phyloP scores from a whole-genome alignment of 2,888 invertebrate species.

The Clepsis dumicolana region DNA sequence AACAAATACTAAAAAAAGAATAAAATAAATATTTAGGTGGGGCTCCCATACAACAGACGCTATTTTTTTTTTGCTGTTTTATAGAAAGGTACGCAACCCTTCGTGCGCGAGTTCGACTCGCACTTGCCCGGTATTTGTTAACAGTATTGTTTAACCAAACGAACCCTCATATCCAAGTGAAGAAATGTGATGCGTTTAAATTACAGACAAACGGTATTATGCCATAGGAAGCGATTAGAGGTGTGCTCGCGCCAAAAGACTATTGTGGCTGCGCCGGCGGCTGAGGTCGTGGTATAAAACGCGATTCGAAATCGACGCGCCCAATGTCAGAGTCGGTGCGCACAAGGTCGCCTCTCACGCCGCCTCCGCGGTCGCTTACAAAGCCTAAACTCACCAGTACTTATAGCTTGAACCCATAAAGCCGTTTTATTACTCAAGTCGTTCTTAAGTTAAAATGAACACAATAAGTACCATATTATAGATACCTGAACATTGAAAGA shows the following conservation, averaged over 20 bases:
- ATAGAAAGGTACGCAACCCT: too few species aligned
- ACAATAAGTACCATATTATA: neutral
- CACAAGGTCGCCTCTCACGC: conserved; percentile 78
- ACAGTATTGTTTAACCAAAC: neutral
- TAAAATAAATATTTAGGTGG: too few species aligned
- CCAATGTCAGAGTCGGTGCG: conserved; percentile 71
- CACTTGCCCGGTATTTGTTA: neutral
- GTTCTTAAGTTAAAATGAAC: conserved; percentile 47
- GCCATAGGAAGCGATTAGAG: conserved; percentile 45
- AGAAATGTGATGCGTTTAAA: conserved; percentile 5
- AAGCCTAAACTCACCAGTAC: conserved; percentile 55
- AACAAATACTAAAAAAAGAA: too few species aligned
- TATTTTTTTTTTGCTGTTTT: too few species aligned
- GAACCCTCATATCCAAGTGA: neutral
- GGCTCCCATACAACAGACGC: too few species aligned
- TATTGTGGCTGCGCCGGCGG: conserved; percentile 50
- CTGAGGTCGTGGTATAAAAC: conserved; percentile 63
- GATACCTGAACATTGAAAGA: too few species aligned
- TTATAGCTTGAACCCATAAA: conserved; percentile 54
- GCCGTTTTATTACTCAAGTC: conserved; percentile 53
- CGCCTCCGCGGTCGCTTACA: conserved; percentile 61
- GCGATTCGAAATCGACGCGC: conserved; percentile 69
- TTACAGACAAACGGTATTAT: conserved; percentile 38
- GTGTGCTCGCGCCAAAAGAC: conserved; percentile 48
- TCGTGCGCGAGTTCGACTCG: too few species aligned